Base-by-base conservation (phyloP, 2,113 vertebrate species). In the Paradisaea rubra region DNA sequence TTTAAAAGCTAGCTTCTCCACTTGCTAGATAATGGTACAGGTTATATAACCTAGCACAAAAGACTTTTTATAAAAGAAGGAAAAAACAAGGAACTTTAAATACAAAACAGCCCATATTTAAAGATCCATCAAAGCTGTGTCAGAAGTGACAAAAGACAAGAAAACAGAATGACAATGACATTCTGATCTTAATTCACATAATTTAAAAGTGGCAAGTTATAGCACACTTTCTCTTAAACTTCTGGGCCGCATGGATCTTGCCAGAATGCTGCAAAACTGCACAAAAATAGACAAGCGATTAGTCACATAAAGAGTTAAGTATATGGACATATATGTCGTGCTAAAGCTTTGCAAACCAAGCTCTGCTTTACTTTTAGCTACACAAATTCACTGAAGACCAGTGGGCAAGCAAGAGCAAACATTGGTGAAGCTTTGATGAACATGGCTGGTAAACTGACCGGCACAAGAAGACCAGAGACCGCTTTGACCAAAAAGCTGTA, bases 51-150 rank as follows among this genome's bases (percentile, higher is more conserved):
- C 45, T 60, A 80, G 44, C 14, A 87, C 72, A 93, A 91, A 91
- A 87, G 73, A 92, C 41, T 92, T 91, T 89, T 71, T 57, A 56
- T 68, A 84, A 82, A 84, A 74, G 77, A 78, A 92, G 65, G 59
- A 79, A 83, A 91, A 96, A 95, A 72, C 81, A 94, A 92, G 70
- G 24, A 94, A 64, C 30, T 92, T 95, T 83, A 89, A 91, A 95
- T 87, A 88, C 70, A 91, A 95, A 96, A 2, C 78, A 83, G 84
- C 30, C 68, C 57, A 61, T 91, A 91, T 88, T 94, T 88, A 88
- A 96, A 93, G 85, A 95, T n/a, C 33, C 64, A 93, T 95, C 82
- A 94, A 90, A 79, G 72, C 57, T 71, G 49, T 61, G 89, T 93
- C 91, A 96, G 71, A 91, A 90, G 28, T 86, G 85, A 95, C 72